Evolutionary conservation across 2,113 vertebrate genomes (phyloP).

Genomic region (Conger conger): DNA sequence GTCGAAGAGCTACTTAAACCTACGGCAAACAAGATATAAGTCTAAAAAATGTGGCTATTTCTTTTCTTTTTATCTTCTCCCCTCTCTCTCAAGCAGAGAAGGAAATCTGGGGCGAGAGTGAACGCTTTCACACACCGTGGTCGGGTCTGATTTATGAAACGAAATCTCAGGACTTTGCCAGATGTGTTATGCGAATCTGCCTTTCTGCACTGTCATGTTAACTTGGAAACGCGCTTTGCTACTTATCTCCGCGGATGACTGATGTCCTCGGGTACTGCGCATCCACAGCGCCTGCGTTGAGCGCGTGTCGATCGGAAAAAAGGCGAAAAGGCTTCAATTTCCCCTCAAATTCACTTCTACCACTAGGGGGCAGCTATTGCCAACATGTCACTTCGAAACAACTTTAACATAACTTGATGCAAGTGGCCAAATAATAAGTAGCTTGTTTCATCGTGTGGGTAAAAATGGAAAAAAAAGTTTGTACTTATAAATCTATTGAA

Average conservation of each 20-base stretch:
- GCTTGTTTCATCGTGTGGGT: background rate
- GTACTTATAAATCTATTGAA: background rate
- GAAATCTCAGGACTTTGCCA: background rate
- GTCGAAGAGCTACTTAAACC: constrained; percentile 14
- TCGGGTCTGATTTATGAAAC: constrained; percentile 21
- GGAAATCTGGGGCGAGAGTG: constrained; percentile 26
- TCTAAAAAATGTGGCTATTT: background rate
- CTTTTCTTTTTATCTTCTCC: constrained; percentile 15
- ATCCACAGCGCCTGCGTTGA: background rate
- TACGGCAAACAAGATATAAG: background rate
- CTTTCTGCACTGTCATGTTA: constrained; percentile 28
- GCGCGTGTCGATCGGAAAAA: background rate
- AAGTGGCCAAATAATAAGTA: background rate
- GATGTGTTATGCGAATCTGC: constrained; percentile 11
- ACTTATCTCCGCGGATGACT: constrained; percentile 16
- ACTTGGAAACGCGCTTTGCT: constrained; percentile 18
- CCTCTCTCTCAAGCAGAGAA: background rate
- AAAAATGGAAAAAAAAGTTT: background rate
- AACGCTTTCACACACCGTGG: constrained; percentile 7
- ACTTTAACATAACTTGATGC: background rate
- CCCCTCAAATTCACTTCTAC: background rate
- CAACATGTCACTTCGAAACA: constrained; percentile 24
- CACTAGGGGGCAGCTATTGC: constrained; percentile 32
- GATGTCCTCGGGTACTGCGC: background rate
- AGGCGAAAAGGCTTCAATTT: background rate